Evolutionary conservation across 2,797 vertebrate genomes (phyloP), one percentile per base, ranked within the genome.

Genomic region (Catharus ustulatus): DNA sequence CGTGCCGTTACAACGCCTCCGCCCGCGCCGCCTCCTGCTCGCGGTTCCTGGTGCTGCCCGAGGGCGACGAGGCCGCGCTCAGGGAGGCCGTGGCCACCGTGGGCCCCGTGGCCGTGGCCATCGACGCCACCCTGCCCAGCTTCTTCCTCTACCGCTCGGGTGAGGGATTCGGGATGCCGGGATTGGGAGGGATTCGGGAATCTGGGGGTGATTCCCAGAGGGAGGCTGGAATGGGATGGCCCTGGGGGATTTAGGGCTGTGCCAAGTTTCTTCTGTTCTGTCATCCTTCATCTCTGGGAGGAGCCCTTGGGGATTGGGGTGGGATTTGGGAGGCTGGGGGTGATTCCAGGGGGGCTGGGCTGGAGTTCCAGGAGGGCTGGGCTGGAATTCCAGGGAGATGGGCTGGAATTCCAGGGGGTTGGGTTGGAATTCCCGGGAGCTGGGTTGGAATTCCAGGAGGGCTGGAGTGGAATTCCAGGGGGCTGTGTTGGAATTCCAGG

Each of bases 61-160:
- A 16, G 0, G 98, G 96, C 0, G 69, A 98, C 1, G 99, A 99
- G 86, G 89, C 48, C 0, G 93, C 94, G 6, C 97, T 99, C 72
- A 97, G 98, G 79, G 79, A 98, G 23, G 97, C 96, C 0, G 71
- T 99, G 19, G 99, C 98, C 84, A 97, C 42, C 22, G 75, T 98
- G 1, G 99, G 99, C 12, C 99, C 99, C 0, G 97, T 99, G 66
- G 98, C 99, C 1, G 98, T 99, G 5, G 98, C 6, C 32, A 98
- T 99, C 9, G 98, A 99, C 1, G 98, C 98, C 13, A 89, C 63
- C 1, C 96, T 93, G 6, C 79, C 98, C 22, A 73, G 27, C 2
- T 99, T 99, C 95, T 72, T 94, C 75, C 87, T 99, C 11, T 87
- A 87, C 61, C 29, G 0, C 45, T 46, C 68, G 1, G 85, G 85